Evolutionary conservation across 2,113 vertebrate species (phyloP).

Genomic region (Ptilorrhoa leucosticta): DNA sequence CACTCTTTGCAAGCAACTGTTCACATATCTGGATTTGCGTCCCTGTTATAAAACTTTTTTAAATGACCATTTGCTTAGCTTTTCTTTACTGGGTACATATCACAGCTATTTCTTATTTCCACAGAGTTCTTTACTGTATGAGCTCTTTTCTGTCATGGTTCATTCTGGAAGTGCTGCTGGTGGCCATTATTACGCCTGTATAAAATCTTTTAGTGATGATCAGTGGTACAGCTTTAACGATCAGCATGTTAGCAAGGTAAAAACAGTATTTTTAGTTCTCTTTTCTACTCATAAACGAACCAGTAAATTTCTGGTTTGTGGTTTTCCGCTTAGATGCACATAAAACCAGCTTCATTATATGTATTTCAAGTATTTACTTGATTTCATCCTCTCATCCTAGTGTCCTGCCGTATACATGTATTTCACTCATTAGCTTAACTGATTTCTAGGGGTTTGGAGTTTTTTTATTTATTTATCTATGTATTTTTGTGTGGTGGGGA

Average conservation of each 20-base stretch:
- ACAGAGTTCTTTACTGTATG: constrained; percentile 90
- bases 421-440: neutral
- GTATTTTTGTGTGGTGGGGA: neutral
- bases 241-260: constrained; percentile 98
- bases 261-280: neutral
- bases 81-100: neutral
- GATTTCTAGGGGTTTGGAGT: neutral
- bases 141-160: constrained; percentile 98
- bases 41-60: neutral
- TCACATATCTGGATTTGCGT: neutral
- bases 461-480: neutral
- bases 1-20: neutral
- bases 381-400: neutral
- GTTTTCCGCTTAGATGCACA: neutral
- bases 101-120: neutral
- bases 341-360: neutral
- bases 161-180: constrained; percentile 98
- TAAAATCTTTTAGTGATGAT: constrained; percentile 95
- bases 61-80: neutral
- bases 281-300: neutral
- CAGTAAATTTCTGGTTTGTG: neutral
- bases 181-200: constrained; percentile 98
- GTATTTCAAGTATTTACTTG: neutral
- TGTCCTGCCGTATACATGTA: neutral
- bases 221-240: constrained; percentile 99